Base-by-base conservation (phyloP, 2,888 invertebrate species). In the Sesia apiformis region DNA sequence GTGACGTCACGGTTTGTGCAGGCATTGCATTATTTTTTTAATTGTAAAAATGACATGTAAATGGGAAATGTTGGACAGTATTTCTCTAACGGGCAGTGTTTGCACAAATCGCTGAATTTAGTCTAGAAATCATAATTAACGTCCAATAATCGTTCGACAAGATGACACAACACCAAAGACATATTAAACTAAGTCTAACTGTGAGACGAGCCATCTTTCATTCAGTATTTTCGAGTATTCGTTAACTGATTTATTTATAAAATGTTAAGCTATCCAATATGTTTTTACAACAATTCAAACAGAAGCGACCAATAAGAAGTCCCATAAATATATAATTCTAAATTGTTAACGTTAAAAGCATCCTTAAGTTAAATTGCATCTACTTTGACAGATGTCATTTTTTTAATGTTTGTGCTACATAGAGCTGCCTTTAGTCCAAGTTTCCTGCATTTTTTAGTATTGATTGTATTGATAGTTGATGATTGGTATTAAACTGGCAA, bases 161-260 rank as follows among this genome's bases (percentile, higher is more conserved):
- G 78, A 81, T 81, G 80, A 85, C 84, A 84, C 81, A 83, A 85
- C 87, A 88, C 88, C 88, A 88, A 88, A 88, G 88, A 88, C 80
- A 81, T 83, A 81, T 76, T 76, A 78, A 73, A 74, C 63, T 76
- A 81, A 84, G 84, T 82, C 74, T 76, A 78, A 69, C 71, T 70
- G 76, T 77, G 78, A 77, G 73, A 69, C 75, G 72, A 74, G 82
- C 83, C 83, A 81, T 81, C 76, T 75, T 23, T 81, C 68, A 75
- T 83, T 81, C 85, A 84, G 86, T 87, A 87, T 86, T 86, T 7
- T 46, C 46, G 46, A 46, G 46, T 46, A 46, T 46, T 46, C 80
- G 72, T 75, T 83, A 81, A 84, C 82, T 84, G 81, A 74, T 64
- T 56, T 53, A 51, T 54, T 52, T 56, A 54, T 55, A 50, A 52